A percentile compares a stretch with the other conserved stretches of the same genome.
These are phyloP conservation scores for Oryzias curvinotus DNA, from an alignment of 2,113 vertebrate genomes.

Conservation along the genomic window DNA sequence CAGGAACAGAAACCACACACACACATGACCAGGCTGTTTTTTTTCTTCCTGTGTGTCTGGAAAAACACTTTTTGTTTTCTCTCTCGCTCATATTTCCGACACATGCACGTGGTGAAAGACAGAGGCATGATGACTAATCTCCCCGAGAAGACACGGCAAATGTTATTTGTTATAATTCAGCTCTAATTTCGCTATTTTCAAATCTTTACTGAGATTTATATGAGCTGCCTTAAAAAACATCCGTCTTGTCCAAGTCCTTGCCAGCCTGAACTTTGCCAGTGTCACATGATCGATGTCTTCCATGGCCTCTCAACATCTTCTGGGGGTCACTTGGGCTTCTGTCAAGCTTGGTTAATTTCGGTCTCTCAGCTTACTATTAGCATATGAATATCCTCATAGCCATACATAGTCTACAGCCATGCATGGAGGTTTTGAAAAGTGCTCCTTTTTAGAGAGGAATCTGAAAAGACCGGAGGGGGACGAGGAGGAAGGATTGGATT, in stretches of 20 bases:
- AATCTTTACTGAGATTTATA: conserved; percentile 67
- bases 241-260: conserved; percentile 59
- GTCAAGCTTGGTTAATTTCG: conserved; percentile 76
- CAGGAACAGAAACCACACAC: conserved; percentile 21
- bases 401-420: conserved; percentile 65
- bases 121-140: conserved; percentile 43
- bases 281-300: conserved; percentile 74
- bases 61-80: conserved; percentile 4
- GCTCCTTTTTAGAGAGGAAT: conserved; percentile 43
- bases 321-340: conserved; percentile 65
- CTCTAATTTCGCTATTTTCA: conserved; percentile 74
- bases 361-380: conserved; percentile 69
- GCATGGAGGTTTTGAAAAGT: conserved; percentile 61
- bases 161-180: conserved; percentile 73
- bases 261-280: conserved; percentile 36
- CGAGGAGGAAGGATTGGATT: conserved; percentile 59
- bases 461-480: conserved; percentile 67
- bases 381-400: conserved; percentile 71
- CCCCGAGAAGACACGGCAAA: conserved; percentile 25
- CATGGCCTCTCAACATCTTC: conserved; percentile 60
- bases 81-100: conserved; percentile 23
- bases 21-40: conserved; percentile 7
- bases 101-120: conserved; percentile 29
- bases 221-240: conserved; percentile 53
- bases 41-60: conserved; percentile 6